Percentiles rank a stretch among this genome's conserved stretches.
Evolutionary conservation across 2,113 vertebrate genomes (phyloP).

Genomic region (Rhipidura dahli): DNA sequence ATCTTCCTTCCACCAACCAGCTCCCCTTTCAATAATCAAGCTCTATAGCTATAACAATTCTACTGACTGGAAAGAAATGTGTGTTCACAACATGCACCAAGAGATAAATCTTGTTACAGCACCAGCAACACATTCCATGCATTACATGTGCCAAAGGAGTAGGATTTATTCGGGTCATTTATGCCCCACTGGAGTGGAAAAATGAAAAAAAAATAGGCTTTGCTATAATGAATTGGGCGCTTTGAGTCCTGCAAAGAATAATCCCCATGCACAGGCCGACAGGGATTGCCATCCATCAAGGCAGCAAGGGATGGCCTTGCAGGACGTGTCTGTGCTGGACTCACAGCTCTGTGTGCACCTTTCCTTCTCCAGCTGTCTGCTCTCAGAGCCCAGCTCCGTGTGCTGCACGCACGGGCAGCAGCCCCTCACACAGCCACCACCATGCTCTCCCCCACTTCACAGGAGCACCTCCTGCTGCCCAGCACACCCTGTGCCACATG

Average conservation of each 20-base stretch:
- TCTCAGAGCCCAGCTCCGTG: not conserved
- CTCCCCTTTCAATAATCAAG: constrained; percentile 51
- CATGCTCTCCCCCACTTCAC: not conserved
- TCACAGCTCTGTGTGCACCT: not conserved
- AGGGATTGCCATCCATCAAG: not conserved
- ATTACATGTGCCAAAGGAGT: constrained; percentile 57
- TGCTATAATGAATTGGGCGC: constrained; percentile 33
- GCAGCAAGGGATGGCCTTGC: not conserved
- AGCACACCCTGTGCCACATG: not conserved
- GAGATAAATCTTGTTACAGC: constrained; percentile 65
- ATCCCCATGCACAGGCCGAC: not conserved
- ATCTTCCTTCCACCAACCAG: constrained; percentile 39
- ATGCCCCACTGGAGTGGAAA: constrained; percentile 61
- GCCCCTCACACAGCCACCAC: rapidly evolving
- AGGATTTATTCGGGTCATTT: constrained; percentile 65
- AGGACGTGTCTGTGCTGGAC: not conserved
- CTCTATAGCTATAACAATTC: constrained; percentile 53
- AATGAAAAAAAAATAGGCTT: not conserved
- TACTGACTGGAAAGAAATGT: constrained; percentile 63
- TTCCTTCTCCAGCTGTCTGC: not conserved
- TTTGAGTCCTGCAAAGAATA: not conserved
- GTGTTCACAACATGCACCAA: constrained; percentile 49
- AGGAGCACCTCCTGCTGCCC: not conserved
- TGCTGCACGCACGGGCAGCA: not conserved
- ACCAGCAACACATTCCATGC: constrained; percentile 21